A percentile compares a stretch with the other conserved stretches of the same genome.
Evolutionary conservation across 2,888 invertebrate genomes (phyloP).

Genomic region (Plutella xylostella): DNA sequence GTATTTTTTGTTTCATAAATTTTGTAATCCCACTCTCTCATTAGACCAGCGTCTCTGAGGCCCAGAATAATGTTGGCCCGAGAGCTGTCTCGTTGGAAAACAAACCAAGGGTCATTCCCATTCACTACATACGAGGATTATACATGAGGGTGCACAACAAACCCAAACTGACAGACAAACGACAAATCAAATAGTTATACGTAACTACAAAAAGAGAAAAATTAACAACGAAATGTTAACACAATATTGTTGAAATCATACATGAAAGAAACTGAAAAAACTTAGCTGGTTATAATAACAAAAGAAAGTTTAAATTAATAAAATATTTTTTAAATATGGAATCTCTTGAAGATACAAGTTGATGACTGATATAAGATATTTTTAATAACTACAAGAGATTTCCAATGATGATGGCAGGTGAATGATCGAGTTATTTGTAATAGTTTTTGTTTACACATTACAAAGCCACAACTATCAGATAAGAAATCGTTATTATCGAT

Average conservation of each 20-base stretch:
- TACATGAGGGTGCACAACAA: conserved; percentile 43
- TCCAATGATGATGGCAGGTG: conserved; percentile 38
- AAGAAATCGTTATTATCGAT: no score
- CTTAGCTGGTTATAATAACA: neutral
- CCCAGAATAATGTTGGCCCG: neutral
- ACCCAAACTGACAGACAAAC: conserved; percentile 39
- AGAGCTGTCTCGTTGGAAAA: neutral
- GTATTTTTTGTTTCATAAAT: neutral
- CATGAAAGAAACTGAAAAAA: neutral
- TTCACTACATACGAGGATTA: conserved; percentile 27
- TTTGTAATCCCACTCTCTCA: neutral
- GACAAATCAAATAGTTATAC: conserved; percentile 18
- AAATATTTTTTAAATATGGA: no score
- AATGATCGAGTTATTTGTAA: conserved; percentile 22
- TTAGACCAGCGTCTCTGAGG: neutral
- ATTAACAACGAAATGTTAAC: conserved; percentile 7
- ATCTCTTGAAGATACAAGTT: neutral
- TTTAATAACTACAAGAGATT: conserved; percentile 29
- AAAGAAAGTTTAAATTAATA: neutral
- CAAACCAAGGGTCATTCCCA: conserved; percentile 15
- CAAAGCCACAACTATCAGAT: no score
- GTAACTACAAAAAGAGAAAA: conserved; percentile 2
- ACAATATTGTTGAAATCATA: neutral
- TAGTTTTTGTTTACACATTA: no score
- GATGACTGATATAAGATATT: no score